Evolutionary conservation across 2,113 vertebrate species (phyloP).

Genomic region (Aix galericulata): DNA sequence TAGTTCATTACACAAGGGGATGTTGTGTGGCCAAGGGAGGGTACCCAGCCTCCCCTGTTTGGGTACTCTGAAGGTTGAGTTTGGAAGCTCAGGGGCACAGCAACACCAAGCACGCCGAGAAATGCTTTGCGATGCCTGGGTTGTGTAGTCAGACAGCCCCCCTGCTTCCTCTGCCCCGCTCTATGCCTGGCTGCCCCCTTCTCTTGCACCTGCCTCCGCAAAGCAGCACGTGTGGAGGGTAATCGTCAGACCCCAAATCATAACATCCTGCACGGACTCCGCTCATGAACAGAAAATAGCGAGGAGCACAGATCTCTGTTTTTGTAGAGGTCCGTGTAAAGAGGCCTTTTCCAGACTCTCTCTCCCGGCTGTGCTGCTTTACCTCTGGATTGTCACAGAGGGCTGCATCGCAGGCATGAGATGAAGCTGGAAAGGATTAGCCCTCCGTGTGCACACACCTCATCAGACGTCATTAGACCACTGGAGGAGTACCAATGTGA

Average conservation of each 20-base stretch:
- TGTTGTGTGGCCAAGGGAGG: not conserved
- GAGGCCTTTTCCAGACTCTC: not conserved
- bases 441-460: not conserved
- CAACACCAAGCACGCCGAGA: not conserved
- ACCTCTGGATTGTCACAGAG: not conserved
- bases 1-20: not conserved
- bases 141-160: not conserved
- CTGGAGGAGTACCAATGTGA: not conserved
- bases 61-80: fast-evolving
- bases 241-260: not conserved
- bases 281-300: not conserved
- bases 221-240: not conserved
- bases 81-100: not conserved
- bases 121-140: not conserved
- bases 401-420: fast-evolving
- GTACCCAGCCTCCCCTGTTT: too few species aligned
- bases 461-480: too few species aligned
- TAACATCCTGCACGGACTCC: not conserved
- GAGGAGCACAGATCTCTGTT: not conserved
- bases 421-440: too few species aligned
- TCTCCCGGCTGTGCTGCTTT: not conserved
- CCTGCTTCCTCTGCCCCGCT: fast-evolving
- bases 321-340: not conserved
- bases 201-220: not conserved
- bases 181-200: fast-evolving